Evolutionary conservation across 1,140 invertebrate genomes (phyloP), one percentile per base, ranked within the genome.

Genomic region (Chelonus insularis): DNA sequence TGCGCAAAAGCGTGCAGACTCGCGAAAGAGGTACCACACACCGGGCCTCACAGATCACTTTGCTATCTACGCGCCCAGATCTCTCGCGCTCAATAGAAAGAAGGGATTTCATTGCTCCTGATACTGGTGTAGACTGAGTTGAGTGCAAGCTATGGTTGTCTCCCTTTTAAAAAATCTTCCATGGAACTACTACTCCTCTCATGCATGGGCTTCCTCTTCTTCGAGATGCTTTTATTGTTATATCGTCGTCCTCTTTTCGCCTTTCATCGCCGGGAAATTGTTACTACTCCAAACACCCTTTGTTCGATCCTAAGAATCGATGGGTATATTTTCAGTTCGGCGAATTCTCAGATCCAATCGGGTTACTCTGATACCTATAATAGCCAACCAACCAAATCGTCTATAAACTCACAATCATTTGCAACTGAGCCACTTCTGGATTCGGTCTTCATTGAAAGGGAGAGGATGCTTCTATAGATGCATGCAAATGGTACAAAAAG

Each of bases 11-110:
- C 73, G 75, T 76, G 72, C 73, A 72, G 71, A 69, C 68, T 72
- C 72, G 77, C 75, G 70, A 80, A 78, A 76, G 75, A 75, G 75
- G 74, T 79, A 78, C 78, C 79, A 79, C 79, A 79, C 78, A 79
- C 75, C 76, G 72, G 77, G 79, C 73, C 76, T 76, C 79, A 78
- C 79, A 81, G 79, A 81, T 80, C 79, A 80, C 75, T 76, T 71
- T 69, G 75, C 73, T 80, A 81, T 81, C 79, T 78, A 52, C 56
- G 62, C 68, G 69, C 57, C 63, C 69, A 78, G 76, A 79, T 78
- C 76, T 78, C 64, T 64, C 52, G 39, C 70, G 32, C 16, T 16
- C n/a, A 7, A n/a, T n/a, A 55, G 29, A 39, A 39, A 55, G 52
- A 36, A 11, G 51, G 45, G 45, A 60, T 20, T 32, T 47, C 43